Conservation (phyloP, 2,113 vertebrate species). For the Anthoscopus minutus region DNA sequence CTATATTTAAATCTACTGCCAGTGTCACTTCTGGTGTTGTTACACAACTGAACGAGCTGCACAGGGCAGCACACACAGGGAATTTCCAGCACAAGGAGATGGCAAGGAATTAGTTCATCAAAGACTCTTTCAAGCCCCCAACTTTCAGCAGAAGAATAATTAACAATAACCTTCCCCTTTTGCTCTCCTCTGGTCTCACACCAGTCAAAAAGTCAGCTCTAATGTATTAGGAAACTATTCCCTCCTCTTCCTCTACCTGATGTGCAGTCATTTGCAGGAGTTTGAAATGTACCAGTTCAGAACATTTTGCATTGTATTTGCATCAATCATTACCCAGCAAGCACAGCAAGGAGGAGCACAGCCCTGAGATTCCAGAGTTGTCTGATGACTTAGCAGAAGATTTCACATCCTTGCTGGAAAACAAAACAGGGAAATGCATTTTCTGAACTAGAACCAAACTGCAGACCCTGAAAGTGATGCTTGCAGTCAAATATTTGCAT, state of each 20-base stretch:
- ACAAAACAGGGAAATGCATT: neutral
- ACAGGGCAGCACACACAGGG: neutral
- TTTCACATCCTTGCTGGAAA: neutral
- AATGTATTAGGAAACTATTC: neutral
- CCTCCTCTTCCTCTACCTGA: neutral
- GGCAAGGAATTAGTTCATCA: neutral
- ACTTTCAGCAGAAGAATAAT: neutral
- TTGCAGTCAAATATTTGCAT: neutral
- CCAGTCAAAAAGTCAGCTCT: neutral
- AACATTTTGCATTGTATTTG: neutral
- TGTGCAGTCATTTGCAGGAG: neutral
- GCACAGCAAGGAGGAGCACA: neutral
- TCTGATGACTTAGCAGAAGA: neutral
- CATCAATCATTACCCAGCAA: neutral
- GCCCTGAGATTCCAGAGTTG: neutral
- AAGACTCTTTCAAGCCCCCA: neutral
- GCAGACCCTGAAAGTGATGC: neutral
- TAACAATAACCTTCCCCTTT: neutral
- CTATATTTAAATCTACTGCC: too few species aligned
- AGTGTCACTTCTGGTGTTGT: neutral
- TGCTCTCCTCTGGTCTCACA: neutral
- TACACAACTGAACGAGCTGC: neutral
- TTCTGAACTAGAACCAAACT: neutral
- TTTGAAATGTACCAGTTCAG: neutral
- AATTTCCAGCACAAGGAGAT: neutral